Evolutionary conservation across 2,113 vertebrate species (phyloP).

Genomic region (Apodemus sylvaticus): DNA sequence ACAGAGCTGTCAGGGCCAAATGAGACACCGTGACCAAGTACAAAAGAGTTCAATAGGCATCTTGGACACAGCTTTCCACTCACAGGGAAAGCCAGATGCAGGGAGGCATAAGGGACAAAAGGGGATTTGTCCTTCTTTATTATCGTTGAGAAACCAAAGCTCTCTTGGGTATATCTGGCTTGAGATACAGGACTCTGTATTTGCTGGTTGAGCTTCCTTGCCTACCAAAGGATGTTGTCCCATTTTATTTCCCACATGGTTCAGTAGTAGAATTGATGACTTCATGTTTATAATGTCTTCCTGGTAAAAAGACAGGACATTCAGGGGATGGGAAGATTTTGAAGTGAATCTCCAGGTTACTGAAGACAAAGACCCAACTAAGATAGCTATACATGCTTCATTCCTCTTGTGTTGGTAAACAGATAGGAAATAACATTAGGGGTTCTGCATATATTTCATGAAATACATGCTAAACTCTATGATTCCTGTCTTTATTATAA

Average conservation of each 20-base stretch:
- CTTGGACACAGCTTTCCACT: neutral
- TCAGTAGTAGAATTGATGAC: too few relatives aligned
- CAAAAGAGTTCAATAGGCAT: neutral
- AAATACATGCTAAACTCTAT: neutral
- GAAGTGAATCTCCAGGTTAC: neutral
- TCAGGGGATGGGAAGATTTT: too few relatives aligned
- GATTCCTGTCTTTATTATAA: neutral
- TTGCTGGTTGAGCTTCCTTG: neutral
- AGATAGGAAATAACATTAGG: accelerated
- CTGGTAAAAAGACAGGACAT: neutral
- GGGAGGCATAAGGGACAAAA: accelerated
- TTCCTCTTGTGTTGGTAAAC: accelerated
- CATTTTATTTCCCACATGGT: neutral
- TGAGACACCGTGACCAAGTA: neutral
- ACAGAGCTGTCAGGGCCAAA: neutral
- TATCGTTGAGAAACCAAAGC: neutral
- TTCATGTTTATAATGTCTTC: neutral
- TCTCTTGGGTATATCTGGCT: neutral
- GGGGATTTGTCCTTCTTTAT: neutral
- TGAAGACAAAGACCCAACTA: neutral
- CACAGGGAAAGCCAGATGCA: too few relatives aligned
- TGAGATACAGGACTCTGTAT: neutral
- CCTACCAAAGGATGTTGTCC: too few relatives aligned
- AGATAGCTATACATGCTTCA: accelerated
- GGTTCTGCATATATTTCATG: neutral